Evolutionary conservation across 2,888 invertebrate genomes (phyloP).

Genomic region (Archaeoteleia sp.): DNA sequence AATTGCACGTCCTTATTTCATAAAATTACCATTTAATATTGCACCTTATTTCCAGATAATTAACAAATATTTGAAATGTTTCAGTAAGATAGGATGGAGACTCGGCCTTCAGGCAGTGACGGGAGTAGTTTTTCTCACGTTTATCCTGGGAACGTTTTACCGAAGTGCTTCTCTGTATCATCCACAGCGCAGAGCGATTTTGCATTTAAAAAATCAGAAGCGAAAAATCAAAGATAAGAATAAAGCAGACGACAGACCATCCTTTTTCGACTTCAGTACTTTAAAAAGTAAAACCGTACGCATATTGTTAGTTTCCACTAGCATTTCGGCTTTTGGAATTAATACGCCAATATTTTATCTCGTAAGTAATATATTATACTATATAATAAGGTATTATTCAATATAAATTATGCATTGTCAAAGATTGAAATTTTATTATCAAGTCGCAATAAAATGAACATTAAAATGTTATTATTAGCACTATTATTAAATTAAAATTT

Average conservation of each 20-base stretch:
- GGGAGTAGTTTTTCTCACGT: constrained; percentile 87
- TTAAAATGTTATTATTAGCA: too few species aligned
- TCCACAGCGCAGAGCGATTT: constrained; percentile 89
- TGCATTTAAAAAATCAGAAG: constrained; percentile 92
- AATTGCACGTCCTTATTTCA: too few species aligned
- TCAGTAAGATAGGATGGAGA: constrained; percentile 87
- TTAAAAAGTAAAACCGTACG: constrained; percentile 89
- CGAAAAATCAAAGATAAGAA: constrained; percentile 88
- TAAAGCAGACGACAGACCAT: constrained; percentile 85
- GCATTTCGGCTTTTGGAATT: constrained; percentile 88
- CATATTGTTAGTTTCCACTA: constrained; percentile 87
- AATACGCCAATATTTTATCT: constrained; percentile 90
- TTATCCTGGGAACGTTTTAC: constrained; percentile 90
- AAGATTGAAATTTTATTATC: too few species aligned
- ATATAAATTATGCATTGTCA: too few species aligned
- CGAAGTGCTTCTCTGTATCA: constrained; percentile 92
- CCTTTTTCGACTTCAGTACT: constrained; percentile 91
- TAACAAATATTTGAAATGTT: background rate
- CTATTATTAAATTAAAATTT: constrained; percentile 1
- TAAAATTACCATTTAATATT: too few species aligned
- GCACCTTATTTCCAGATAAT: too few species aligned
- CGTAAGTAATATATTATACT: too few species aligned
- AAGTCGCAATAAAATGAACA: too few species aligned
- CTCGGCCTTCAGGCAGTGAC: constrained; percentile 89
- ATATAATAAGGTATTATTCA: too few species aligned